Conservation (phyloP, 37 sponge, comb jelly and placozoan species). For the Beroe forskalii region DNA sequence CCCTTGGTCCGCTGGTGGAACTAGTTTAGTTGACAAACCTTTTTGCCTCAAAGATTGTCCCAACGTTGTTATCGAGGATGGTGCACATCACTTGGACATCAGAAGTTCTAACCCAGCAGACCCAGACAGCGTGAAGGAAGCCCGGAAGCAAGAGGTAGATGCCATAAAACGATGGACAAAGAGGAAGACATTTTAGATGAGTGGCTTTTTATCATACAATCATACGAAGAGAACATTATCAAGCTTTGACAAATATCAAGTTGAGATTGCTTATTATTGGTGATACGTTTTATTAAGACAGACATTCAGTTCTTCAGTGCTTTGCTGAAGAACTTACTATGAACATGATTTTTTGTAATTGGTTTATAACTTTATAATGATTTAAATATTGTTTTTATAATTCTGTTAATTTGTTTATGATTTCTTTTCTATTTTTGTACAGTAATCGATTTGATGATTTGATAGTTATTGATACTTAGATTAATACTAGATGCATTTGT, state of each 20-base stretch:
- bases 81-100: slow-evolving; percentile 46
- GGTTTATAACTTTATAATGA: background rate
- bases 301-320: too few species aligned
- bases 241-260: too few species aligned
- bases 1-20: slow-evolving; percentile 66
- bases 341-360: background rate
- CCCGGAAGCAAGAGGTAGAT: slow-evolving; percentile 5
- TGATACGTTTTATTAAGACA: too few species aligned
- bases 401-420: too few species aligned
- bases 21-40: background rate
- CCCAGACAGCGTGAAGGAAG: slow-evolving; percentile 22
- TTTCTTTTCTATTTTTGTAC: too few species aligned
- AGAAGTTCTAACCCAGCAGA: slow-evolving; percentile 34
- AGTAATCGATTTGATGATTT: too few species aligned
- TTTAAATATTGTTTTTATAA: background rate
- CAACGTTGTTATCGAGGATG: slow-evolving; percentile 39
- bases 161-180: slow-evolving; percentile 38
- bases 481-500: too few species aligned
- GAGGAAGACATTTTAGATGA: background rate
- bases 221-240: too few species aligned
- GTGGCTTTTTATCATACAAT: too few species aligned
- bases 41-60: slow-evolving; percentile 42
- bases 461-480: too few species aligned
- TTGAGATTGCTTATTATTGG: too few species aligned
- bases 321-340: too few species aligned